These are phyloP conservation scores for Polietes domitor DNA, from an alignment of 2,888 invertebrate species.

Conservation along the genomic window DNA sequence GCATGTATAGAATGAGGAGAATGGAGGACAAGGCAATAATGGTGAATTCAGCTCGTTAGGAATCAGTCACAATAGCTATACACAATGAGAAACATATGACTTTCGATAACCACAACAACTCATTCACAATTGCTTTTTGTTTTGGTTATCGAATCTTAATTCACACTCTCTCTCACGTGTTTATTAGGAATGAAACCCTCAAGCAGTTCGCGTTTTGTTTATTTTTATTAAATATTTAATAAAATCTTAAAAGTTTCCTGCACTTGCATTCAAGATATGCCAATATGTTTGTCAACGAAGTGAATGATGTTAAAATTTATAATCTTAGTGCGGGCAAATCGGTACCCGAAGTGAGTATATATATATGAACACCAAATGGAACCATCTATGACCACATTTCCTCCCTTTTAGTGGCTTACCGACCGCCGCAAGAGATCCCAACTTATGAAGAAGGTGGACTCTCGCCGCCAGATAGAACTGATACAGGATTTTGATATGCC, in stretches of 20 bases:
- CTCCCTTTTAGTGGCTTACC: slow-evolving; percentile 88
- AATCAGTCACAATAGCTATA: slow-evolving; percentile 24
- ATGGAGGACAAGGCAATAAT: no score
- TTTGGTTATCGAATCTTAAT: not conserved
- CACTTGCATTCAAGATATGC: slow-evolving; percentile 34
- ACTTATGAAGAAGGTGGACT: slow-evolving; percentile 93
- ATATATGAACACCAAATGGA: not conserved
- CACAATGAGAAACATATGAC: not conserved
- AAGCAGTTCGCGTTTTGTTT: no score
- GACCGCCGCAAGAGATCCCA: slow-evolving; percentile 91
- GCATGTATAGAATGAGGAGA: no score
- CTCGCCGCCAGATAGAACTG: slow-evolving; percentile 94
- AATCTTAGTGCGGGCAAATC: slow-evolving; percentile 98
- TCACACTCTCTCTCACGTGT: slow-evolving; percentile 42
- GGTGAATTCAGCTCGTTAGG: not conserved
- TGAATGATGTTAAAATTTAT: slow-evolving; percentile 98
- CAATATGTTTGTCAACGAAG: slow-evolving; percentile 94
- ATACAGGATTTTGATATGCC: slow-evolving; percentile 99
- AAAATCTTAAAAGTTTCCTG: not conserved
- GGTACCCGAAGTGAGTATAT: slow-evolving; percentile 93
- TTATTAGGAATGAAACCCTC: no score
- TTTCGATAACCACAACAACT: not conserved
- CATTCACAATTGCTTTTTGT: slow-evolving; percentile 43
- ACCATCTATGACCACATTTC: not conserved
- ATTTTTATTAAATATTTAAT: not conserved